Percentiles rank a stretch among this genome's conserved stretches.
phyloP scores from a whole-genome alignment of 2,888 invertebrate genomes.

The Poecilobothrus nobilitatus region DNA sequence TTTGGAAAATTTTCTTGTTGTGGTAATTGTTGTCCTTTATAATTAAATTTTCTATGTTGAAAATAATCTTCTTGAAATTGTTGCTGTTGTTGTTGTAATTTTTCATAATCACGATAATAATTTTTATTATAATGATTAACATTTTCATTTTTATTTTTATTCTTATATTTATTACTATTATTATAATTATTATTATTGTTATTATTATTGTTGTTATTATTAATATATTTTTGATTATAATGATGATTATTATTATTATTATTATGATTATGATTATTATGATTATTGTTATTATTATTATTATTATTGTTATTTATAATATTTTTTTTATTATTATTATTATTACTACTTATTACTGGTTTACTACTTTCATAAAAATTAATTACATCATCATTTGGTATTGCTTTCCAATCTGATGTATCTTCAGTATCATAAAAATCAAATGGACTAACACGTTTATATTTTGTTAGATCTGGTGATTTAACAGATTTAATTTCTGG shows the following conservation, averaged over 20 bases:
- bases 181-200: not conserved
- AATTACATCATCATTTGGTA: constrained; percentile 23
- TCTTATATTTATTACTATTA: not conserved
- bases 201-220: not conserved
- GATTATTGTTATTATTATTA: not conserved
- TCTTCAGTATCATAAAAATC: constrained; percentile 24
- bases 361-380: not conserved
- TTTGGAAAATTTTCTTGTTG: constrained; percentile 26
- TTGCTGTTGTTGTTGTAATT: not conserved
- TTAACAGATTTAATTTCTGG: constrained; percentile 22
- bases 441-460: constrained; percentile 22
- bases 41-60: constrained; percentile 27
- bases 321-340: not conserved
- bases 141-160: not conserved
- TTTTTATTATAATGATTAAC: not conserved
- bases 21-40: constrained; percentile 21
- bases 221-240: not conserved
- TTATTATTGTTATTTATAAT: not conserved
- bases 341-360: not conserved
- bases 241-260: not conserved
- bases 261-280: not conserved
- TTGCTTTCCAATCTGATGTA: constrained; percentile 38
- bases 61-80: constrained; percentile 19
- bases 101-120: constrained; percentile 6
- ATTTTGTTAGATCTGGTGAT: constrained; percentile 28